These are phyloP conservation scores for Calliopum simillimum DNA, from an alignment of 2,888 invertebrate genomes.

Conservation along the genomic window DNA sequence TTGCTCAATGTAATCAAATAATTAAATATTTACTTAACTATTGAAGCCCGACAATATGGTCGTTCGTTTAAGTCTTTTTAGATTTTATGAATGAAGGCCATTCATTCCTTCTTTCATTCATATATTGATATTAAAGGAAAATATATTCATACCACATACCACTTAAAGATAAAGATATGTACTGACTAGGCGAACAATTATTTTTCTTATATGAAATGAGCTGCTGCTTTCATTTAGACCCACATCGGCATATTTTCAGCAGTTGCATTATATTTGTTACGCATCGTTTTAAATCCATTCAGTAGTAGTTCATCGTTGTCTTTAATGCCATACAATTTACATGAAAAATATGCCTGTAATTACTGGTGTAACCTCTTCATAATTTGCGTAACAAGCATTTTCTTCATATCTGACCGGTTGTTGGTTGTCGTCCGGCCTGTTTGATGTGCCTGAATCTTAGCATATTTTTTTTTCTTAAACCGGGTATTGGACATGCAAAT, in stretches of 20 bases:
- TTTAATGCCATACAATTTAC: conserved; percentile 13
- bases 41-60: not conserved
- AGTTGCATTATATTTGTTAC: conserved; percentile 1
- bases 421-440: too few species aligned
- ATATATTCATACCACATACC: too few species aligned
- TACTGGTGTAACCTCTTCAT: conserved; percentile 18
- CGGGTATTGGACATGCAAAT: conserved; percentile 15
- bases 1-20: conserved; percentile 36
- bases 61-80: not conserved
- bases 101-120: conserved; percentile 19
- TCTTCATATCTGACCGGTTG: too few species aligned
- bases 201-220: too few species aligned
- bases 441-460: too few species aligned
- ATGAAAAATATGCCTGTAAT: conserved; percentile 19
- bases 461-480: not conserved
- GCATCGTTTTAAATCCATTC: too few species aligned
- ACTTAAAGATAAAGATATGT: too few species aligned
- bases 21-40: conserved; percentile 35
- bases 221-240: not conserved
- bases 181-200: too few species aligned
- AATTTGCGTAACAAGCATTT: conserved; percentile 21
- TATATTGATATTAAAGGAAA: not conserved
- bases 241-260: not conserved
- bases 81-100: conserved; percentile 28
- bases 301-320: too few species aligned